Evolutionary conservation across 2,113 vertebrate species (phyloP), one percentile per base, ranked within the genome.

Genomic region (Brachypodius melanocephalos): DNA sequence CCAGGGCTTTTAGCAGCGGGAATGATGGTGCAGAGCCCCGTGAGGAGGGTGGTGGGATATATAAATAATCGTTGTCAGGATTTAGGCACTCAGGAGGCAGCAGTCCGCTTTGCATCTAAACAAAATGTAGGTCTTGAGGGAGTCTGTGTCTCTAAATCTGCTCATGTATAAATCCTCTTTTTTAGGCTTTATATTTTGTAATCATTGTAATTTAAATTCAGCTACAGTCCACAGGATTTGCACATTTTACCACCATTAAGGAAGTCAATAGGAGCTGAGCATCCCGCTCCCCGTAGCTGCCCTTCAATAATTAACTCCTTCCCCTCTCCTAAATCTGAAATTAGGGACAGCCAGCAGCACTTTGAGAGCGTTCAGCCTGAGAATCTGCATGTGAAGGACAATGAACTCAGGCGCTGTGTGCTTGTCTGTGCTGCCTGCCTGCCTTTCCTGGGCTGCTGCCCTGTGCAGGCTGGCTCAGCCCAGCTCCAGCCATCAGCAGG

Each of bases 91-190:
- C 81, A 59, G 89, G 45, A 90, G 74, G 66, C 48, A 19, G 11
- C 36, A 65, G 89, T 36, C 91, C 93, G 15, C 62, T 96, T 77
- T 82, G 89, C 89, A 85, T 91, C 89, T 95, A 92, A 96, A 96
- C 85, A 94, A 95, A 96, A 91, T 89, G 81, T 95, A 85, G 87
- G 91, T 92, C 95, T 94, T 57, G 78, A 89, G 89, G 87, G 93
- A 96, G 82, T 90, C 91, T 94, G 63, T 73, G 77, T 91, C 91
- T 82, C 4, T 93, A 76, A 95, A 95, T 94, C 94, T 93, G 85
- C 91, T 96, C 89, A 40, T 51, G 71, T 77, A 76, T 48, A 97
- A 97, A 97, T 96, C 96, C 95, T 94, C 95, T 96, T 96, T 95
- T 83, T 91, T 69, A 73, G 91, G 93, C 88, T 96, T 96, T 96